These are phyloP conservation scores for Oryzias woworae DNA, from an alignment of 2,113 vertebrate species.

Conservation along the genomic window DNA sequence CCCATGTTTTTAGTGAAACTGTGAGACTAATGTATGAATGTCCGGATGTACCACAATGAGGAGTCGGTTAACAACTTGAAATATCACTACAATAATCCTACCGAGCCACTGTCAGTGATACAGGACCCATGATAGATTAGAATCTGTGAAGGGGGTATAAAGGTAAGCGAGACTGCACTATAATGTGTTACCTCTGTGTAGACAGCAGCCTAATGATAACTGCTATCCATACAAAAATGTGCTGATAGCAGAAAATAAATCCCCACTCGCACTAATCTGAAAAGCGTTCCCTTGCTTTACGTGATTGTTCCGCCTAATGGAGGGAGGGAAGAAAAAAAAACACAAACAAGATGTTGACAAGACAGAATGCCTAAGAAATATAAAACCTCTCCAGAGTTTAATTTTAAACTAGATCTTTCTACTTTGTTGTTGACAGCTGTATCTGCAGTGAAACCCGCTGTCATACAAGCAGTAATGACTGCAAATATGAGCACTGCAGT, in stretches of 20 bases:
- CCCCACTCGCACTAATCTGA: neutral
- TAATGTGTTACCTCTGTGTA: neutral
- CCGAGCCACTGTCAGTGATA: constrained; percentile 48
- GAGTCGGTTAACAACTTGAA: constrained; percentile 15
- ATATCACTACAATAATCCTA: constrained; percentile 53
- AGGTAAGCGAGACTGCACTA: neutral
- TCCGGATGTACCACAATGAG: constrained; percentile 2
- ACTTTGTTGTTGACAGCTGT: constrained; percentile 41
- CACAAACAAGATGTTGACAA: constrained; percentile 25
- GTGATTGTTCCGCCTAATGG: neutral
- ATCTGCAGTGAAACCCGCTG: constrained; percentile 37
- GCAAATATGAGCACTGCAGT: constrained; percentile 27
- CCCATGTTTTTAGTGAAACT: too few relatives aligned
- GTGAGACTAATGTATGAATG: too few relatives aligned
- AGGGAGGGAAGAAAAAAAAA: neutral
- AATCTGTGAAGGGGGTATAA: constrained; percentile 1
- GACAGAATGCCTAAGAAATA: constrained; percentile 29
- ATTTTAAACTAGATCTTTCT: constrained; percentile 25
- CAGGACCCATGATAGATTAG: constrained; percentile 35
- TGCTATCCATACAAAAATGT: constrained; percentile 5
- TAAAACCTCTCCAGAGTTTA: neutral
- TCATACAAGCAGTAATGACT: constrained; percentile 52
- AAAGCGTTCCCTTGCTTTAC: constrained; percentile 6
- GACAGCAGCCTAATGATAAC: neutral
- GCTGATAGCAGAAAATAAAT: constrained; percentile 7